Percentiles rank a stretch among this genome's conserved stretches.
Conservation (phyloP, 1,140 invertebrate species). For the Drosophila auraria region DNA sequence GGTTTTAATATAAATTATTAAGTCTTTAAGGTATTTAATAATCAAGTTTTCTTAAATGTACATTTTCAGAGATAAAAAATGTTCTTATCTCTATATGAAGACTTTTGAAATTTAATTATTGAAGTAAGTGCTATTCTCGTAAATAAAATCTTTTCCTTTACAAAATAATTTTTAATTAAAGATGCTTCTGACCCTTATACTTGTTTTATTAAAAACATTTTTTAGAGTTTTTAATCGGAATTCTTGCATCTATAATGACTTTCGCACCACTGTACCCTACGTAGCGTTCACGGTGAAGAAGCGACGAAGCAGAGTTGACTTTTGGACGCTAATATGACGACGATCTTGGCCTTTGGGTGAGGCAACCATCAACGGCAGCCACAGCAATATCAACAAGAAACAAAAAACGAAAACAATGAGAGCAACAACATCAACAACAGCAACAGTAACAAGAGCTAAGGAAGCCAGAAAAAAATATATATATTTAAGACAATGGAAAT, state of each 20-base stretch:
- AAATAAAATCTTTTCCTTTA: too few species aligned
- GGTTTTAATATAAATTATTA: too few species aligned
- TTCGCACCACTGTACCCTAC: slow-evolving; percentile 17
- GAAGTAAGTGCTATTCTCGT: too few species aligned
- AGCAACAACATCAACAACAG: slow-evolving; percentile 15
- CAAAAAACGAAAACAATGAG: slow-evolving; percentile 40
- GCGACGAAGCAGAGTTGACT: slow-evolving; percentile 70
- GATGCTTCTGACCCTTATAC: too few species aligned
- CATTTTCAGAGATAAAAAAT: too few species aligned
- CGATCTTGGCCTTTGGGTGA: slow-evolving; percentile 81
- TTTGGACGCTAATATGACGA: slow-evolving; percentile 82
- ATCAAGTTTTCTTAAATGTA: too few species aligned
- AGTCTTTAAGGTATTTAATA: too few species aligned
- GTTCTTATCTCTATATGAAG: too few species aligned
- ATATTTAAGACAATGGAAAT: slow-evolving; percentile 77
- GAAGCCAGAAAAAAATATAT: slow-evolving; percentile 54
- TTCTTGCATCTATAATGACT: too few species aligned
- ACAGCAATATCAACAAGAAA: slow-evolving; percentile 28
- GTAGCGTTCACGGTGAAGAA: slow-evolving; percentile 44
- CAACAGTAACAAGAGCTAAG: slow-evolving; percentile 48
- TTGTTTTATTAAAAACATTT: not conserved
- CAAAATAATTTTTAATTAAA: too few species aligned
- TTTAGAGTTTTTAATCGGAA: not conserved
- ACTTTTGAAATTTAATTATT: too few species aligned
- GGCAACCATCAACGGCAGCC: slow-evolving; percentile 42